Conservation (phyloP, 2,797 vertebrate species). For the Pseudotriccus pelzelni region DNA sequence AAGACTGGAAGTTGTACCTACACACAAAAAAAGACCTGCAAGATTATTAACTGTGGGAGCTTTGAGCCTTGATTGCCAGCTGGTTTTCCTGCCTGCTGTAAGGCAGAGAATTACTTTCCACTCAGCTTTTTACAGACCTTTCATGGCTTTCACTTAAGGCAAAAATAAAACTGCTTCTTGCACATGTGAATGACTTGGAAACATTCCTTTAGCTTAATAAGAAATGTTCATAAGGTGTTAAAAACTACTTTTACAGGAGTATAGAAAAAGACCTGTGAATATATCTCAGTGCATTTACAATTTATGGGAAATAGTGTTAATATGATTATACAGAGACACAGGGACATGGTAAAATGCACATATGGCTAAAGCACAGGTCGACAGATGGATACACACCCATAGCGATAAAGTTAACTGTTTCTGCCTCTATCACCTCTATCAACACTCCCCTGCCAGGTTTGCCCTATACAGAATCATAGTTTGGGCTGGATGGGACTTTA, state of each 20-base stretch:
- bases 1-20: slow-evolving; percentile 79
- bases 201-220: not conserved
- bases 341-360: not conserved
- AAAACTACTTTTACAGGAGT: not conserved
- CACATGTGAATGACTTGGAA: not conserved
- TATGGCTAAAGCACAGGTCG: not conserved
- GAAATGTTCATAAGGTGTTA: not conserved
- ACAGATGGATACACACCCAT: not conserved
- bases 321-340: not conserved
- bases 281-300: not conserved
- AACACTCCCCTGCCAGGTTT: not conserved
- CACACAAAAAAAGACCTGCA: slow-evolving; percentile 85
- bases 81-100: not conserved
- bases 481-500: not conserved
- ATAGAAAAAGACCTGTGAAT: not conserved
- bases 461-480: not conserved
- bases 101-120: not conserved
- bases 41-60: slow-evolving; percentile 80
- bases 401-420: not conserved
- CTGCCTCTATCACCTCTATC: not conserved
- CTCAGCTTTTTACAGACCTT: not conserved
- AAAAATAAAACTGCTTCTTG: slow-evolving; percentile 10
- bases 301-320: not conserved
- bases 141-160: not conserved
- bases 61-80: slow-evolving; percentile 62